Evolutionary conservation across 1,140 invertebrate species (phyloP), one percentile per base, ranked within the genome.

Genomic region (Drosophila repleta): DNA sequence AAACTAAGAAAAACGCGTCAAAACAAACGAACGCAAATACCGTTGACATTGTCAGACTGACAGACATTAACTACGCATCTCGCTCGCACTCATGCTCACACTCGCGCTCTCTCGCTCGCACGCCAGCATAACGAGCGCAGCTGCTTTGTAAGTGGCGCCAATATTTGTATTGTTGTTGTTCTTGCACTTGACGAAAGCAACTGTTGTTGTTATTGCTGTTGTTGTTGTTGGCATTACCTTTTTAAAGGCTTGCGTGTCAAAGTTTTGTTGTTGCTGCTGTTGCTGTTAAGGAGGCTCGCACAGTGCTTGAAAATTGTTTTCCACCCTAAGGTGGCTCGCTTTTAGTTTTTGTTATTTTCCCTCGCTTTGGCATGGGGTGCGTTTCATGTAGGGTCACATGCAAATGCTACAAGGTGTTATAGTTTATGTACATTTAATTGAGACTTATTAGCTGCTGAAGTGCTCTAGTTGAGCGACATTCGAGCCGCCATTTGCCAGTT

Each of bases 361-460:
- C 4, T 41, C 26, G 7, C 17, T 11, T 29, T 29, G 15, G 29
- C 29, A 20, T 21, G 60, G 60, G 56, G 43, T 60, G 52, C 45
- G 17, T 48, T 58, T 58, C 24, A n/a, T n/a, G 67, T 41, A 60
- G 76, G 64, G 29, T 66, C 81, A 61, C 81, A 87, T 85, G 82
- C 82, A 85, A 85, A 85, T 85, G 81, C 81, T 82, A 73, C 65
- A 83, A 89, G 83, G 83, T 88, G 83, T 88, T 89, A 84, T 89
- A 74, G 58, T 89, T 88, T 88, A 88, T 88, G 83, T 88, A 89
- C 84, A 89, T 88, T 88, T 88, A 89, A 88, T 88, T 88, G 84
- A 83, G 83, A 88, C 83, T 88, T 88, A 88, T 88, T 88, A 88
- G 79, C 72, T 67, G 68, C 49, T 73, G 83, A 88, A 84, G 67